Percentiles rank a stretch among this genome's conserved stretches.
These are phyloP conservation scores for Nycticebus coucang DNA, from an alignment of 2,113 vertebrate species.

Conservation along the genomic window DNA sequence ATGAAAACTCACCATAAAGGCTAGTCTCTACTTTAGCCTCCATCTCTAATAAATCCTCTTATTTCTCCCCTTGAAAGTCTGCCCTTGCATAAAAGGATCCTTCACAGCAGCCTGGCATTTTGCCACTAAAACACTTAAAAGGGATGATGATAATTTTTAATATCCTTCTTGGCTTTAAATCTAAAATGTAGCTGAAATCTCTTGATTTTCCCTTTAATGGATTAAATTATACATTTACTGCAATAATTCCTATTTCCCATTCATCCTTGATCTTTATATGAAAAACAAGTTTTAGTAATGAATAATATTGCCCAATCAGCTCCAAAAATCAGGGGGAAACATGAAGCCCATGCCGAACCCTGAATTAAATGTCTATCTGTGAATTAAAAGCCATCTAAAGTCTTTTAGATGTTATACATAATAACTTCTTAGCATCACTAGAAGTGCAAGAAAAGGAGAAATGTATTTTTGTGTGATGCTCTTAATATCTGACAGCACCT, in stretches of 20 bases:
- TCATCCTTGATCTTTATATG: slow-evolving; percentile 35
- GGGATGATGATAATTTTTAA: slow-evolving; percentile 34
- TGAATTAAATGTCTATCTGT: slow-evolving; percentile 34
- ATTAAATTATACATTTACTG: slow-evolving; percentile 34
- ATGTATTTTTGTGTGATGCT: not conserved
- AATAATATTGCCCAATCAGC: slow-evolving; percentile 7
- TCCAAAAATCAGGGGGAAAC: not conserved
- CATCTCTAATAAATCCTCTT: not conserved
- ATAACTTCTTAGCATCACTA: not conserved
- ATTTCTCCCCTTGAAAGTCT: slow-evolving; percentile 33
- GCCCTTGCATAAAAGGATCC: slow-evolving; percentile 12
- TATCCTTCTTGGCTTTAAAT: slow-evolving; percentile 43
- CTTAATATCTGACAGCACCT: not conserved
- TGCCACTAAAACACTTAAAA: slow-evolving; percentile 55
- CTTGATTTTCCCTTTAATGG: slow-evolving; percentile 47
- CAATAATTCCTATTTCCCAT: slow-evolving; percentile 7
- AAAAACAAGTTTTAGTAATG: slow-evolving; percentile 39
- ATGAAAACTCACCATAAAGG: slow-evolving; percentile 27
- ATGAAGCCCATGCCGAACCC: not conserved
- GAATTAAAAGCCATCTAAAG: slow-evolving; percentile 10
- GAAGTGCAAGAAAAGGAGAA: not conserved
- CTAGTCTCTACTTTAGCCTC: not conserved
- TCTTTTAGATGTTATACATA: slow-evolving; percentile 1
- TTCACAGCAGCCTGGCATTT: slow-evolving; percentile 49
- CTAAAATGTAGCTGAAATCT: slow-evolving; percentile 21